Percentiles rank a stretch among this genome's conserved stretches.
Evolutionary conservation across 2,888 invertebrate species (phyloP).

Genomic region (Rhagophthalmus giganteus): DNA sequence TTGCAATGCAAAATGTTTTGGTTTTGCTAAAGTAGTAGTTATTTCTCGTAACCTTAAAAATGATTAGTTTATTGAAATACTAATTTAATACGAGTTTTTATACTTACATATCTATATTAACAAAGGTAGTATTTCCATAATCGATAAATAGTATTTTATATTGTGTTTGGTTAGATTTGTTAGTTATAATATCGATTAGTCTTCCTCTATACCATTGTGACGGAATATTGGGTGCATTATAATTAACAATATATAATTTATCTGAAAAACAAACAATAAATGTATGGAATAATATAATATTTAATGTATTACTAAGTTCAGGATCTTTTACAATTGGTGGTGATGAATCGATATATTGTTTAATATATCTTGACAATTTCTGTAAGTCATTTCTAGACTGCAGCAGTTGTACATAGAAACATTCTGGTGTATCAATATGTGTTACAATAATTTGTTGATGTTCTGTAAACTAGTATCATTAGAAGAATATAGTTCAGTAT

Average conservation of each 20-base stretch:
- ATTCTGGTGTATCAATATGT: slow-evolving; percentile 63
- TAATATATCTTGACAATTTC: slow-evolving; percentile 18
- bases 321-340: slow-evolving; percentile 33
- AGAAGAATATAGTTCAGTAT: too few species aligned
- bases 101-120: slow-evolving; percentile 59
- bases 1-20: slow-evolving; percentile 60
- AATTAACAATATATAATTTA: slow-evolving; percentile 65
- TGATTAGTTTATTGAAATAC: slow-evolving; percentile 14
- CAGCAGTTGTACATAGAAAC: slow-evolving; percentile 67
- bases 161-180: slow-evolving; percentile 43
- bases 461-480: too few species aligned
- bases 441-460: slow-evolving; percentile 57
- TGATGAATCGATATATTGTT: slow-evolving; percentile 36
- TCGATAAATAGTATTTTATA: slow-evolving; percentile 67
- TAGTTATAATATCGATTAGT: slow-evolving; percentile 50
- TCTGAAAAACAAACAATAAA: slow-evolving; percentile 53
- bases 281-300: neutral
- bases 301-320: slow-evolving; percentile 40
- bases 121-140: slow-evolving; percentile 61
- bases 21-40: slow-evolving; percentile 53
- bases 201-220: slow-evolving; percentile 69
- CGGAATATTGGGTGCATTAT: slow-evolving; percentile 58
- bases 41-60: slow-evolving; percentile 58
- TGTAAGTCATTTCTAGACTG: slow-evolving; percentile 7
- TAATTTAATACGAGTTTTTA: slow-evolving; percentile 16